Evolutionary conservation across 2,113 vertebrate genomes (phyloP).

Genomic region (Campylorhamphus procurvoides): DNA sequence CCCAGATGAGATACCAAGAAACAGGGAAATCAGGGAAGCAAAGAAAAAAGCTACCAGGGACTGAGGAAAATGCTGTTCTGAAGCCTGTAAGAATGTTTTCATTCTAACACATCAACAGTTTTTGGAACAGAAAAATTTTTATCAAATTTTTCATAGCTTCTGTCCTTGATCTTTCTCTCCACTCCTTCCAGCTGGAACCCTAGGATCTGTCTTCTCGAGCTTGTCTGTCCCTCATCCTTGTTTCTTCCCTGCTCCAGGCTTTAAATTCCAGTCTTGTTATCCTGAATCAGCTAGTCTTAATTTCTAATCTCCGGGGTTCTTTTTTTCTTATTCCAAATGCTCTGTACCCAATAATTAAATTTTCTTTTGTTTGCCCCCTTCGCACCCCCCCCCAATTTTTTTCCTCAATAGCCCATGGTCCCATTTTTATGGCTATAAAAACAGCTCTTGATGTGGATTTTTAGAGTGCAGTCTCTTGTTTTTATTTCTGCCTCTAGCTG

Average conservation of each 20-base stretch:
- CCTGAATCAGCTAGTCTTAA: neutral
- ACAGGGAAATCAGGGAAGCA: neutral
- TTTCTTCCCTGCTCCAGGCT: neutral
- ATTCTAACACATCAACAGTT: neutral
- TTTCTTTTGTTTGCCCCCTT: accelerated
- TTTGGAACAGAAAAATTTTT: neutral
- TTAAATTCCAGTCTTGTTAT: neutral
- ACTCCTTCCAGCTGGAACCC: neutral
- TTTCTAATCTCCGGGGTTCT: accelerated
- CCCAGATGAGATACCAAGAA: neutral
- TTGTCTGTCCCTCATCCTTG: neutral
- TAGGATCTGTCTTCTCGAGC: neutral
- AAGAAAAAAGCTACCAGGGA: neutral
- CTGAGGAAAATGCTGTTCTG: neutral
- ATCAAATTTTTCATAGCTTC: neutral
- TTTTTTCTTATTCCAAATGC: neutral
- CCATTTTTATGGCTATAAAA: neutral
- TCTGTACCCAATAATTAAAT: neutral
- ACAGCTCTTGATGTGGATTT: neutral
- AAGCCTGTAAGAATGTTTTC: neutral
- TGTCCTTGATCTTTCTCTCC: neutral
- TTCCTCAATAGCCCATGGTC: accelerated
- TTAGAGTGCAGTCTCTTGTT: neutral
- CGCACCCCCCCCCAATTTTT: accelerated
- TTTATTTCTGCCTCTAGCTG: neutral